These are phyloP conservation scores for Bombus affinis DNA, from an alignment of 1,140 invertebrate genomes.

Conservation along the genomic window DNA sequence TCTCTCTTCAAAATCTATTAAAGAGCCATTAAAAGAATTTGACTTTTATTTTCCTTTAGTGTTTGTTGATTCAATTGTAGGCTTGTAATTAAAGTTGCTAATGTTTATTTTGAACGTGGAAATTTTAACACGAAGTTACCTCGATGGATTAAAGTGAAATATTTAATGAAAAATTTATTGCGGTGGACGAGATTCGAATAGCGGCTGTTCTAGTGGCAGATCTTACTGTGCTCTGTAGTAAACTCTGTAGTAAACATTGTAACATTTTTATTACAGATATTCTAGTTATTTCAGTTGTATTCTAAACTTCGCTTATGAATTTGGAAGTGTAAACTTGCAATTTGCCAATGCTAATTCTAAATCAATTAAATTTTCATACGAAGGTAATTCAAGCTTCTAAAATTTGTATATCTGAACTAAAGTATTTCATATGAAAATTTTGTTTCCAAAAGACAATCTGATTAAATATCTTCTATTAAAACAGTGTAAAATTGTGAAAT, in stretches of 20 bases:
- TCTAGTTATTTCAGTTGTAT: background rate
- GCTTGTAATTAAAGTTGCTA: background rate
- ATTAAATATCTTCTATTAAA: background rate
- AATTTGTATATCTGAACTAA: background rate
- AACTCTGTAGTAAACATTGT: background rate
- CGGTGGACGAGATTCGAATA: too few relatives aligned
- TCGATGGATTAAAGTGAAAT: background rate
- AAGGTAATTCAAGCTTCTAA: background rate
- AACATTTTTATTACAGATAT: background rate
- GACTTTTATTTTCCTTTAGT: too few relatives aligned
- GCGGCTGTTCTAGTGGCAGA: too few relatives aligned
- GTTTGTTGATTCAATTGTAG: background rate
- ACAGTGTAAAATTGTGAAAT: background rate
- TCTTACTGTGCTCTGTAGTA: too few relatives aligned
- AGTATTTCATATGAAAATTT: background rate
- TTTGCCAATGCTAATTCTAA: too few relatives aligned
- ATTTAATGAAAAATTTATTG: too few relatives aligned
- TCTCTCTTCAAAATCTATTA: too few relatives aligned
- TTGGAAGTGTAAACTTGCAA: background rate
- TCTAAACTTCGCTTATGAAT: background rate
- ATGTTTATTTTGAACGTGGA: background rate
- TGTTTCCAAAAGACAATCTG: background rate
- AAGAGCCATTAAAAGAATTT: too few relatives aligned
- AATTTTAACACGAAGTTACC: background rate
- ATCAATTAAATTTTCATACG: background rate